Evolutionary conservation across 2,113 vertebrate species (phyloP), one percentile per base, ranked within the genome.

Genomic region (Raja brachyura): DNA sequence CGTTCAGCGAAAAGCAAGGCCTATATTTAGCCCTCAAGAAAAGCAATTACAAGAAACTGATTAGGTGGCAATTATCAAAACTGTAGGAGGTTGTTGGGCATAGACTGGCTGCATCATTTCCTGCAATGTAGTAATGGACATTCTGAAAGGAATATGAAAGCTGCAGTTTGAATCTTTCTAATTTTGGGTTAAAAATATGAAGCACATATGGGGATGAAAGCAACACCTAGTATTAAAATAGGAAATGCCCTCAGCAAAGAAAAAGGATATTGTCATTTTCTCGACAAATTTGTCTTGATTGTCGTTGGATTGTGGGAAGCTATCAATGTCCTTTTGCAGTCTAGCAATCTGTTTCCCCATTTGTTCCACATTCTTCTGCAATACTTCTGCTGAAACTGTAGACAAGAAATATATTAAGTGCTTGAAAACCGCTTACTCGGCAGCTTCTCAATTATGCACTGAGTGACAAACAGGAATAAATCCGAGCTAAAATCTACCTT

Each of bases 181-280:
- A 20, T 73, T 73, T 39, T 11, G 13, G n/a, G 10, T 39, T 70
- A 73, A 92, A 92, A 39, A 11, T 92, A 39, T 39, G 88, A 92
- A 48, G 14, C 59, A 13, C 39, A 73, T 20, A 7, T 20, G 54
- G 22, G 39, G 5, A 73, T 61, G 2, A 39, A 33, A 18, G 56
- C 31, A 90, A 10, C 10, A 16, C 7, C 22, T 73, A 13, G n/a
- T 61, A 39, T 70, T 31, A 90, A 90, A 25, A 73, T 25, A 73
- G 70, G 66, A 92, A 92, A 4, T 10, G 5, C 10, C 33, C 31
- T 86, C 2, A 28, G 6, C 66, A 39, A 92, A 63, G 11, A 93
- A 93, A 94, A 94, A 97, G 97, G 97, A 97, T 97, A 97, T 97
- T 13, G 96, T 95, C 95, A 97, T 97, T 95, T 98, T 98, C 94